Evolutionary conservation across 64 coral and sea anemone genomes (phyloP).

Genomic region (Stylophora pistillata): DNA sequence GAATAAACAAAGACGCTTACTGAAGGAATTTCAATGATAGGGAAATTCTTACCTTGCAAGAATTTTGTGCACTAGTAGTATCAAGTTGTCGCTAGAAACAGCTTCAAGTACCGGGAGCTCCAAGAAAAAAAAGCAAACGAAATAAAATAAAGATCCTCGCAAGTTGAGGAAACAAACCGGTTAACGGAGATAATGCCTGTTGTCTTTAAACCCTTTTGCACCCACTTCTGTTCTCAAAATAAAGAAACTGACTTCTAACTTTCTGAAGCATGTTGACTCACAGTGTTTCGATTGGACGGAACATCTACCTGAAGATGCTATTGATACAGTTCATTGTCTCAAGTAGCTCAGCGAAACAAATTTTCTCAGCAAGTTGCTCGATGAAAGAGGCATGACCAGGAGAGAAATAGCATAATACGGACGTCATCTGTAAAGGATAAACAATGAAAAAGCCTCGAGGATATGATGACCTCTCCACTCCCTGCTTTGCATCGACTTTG

Average conservation of each 20-base stretch:
- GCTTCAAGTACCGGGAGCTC: background rate
- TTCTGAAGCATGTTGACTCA: background rate
- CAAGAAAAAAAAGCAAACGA: background rate
- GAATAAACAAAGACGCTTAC: background rate
- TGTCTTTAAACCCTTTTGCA: background rate
- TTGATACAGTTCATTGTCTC: background rate
- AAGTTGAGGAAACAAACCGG: conserved; percentile 12
- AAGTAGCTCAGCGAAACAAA: background rate
- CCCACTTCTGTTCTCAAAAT: background rate
- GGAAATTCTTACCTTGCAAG: conserved; percentile 4
- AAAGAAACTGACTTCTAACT: background rate
- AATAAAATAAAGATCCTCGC: background rate
- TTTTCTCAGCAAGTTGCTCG: conserved; percentile 12
- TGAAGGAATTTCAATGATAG: background rate
- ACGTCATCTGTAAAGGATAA: conserved; percentile 28
- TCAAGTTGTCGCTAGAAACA: background rate
- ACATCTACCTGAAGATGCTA: background rate
- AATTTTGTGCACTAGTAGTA: background rate
- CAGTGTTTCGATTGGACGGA: background rate
- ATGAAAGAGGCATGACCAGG: background rate
- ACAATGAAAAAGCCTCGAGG: conserved; percentile 32
- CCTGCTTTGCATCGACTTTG: background rate
- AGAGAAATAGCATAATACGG: background rate
- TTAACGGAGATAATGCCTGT: background rate
- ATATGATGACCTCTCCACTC: background rate